phyloP scores from a whole-genome alignment of 2,797 vertebrate species.

The Heterohyrax brucei region DNA sequence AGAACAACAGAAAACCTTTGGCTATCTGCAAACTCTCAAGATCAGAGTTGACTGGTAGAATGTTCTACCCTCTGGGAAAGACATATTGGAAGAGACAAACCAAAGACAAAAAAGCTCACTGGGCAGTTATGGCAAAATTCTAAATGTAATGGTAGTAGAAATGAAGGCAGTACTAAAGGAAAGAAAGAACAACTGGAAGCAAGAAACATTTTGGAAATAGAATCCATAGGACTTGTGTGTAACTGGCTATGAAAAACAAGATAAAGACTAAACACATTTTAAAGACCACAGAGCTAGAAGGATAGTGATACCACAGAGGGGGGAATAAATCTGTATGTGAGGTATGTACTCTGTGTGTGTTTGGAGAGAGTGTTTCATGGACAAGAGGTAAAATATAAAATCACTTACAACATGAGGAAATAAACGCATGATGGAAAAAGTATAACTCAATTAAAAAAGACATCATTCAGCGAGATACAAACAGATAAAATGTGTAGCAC shows the following conservation, averaged over 20 bases:
- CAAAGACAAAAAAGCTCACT: not conserved
- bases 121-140: not conserved
- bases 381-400: not conserved
- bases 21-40: not conserved
- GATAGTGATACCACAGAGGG: not conserved
- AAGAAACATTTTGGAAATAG: not conserved
- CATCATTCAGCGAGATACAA: not conserved
- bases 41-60: not conserved
- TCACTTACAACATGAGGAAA: not conserved
- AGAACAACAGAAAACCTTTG: not conserved
- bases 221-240: not conserved
- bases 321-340: not conserved
- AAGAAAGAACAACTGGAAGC: constrained; percentile 4
- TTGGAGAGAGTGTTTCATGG: too few species aligned
- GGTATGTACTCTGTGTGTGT: not conserved
- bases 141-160: not conserved
- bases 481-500: constrained; percentile 18
- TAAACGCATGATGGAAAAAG: not conserved
- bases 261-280: not conserved
- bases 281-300: not conserved
- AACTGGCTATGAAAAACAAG: not conserved
- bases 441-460: not conserved
- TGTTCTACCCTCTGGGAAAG: not conserved
- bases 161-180: constrained; percentile 16
- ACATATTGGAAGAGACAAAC: not conserved